phyloP scores from a whole-genome alignment of 30 jellyfish, hydroid and myxozoan genomes.

The Aurelia aurita region DNA sequence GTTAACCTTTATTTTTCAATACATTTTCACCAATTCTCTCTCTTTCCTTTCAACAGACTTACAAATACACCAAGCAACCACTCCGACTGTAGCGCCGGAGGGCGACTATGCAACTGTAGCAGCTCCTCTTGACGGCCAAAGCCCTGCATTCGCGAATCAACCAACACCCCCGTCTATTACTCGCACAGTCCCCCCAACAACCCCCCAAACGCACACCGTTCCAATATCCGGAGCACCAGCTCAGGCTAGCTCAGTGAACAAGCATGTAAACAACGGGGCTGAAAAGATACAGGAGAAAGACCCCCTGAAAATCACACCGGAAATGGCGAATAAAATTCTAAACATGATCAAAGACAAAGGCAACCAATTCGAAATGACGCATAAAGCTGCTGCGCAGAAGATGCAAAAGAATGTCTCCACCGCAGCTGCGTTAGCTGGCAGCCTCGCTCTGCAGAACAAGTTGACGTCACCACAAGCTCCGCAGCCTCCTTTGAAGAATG shows the following conservation, averaged over 20 bases:
- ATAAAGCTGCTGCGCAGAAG: slow-evolving; percentile 86
- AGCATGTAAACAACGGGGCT: not conserved
- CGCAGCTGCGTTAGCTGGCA: slow-evolving; percentile 13
- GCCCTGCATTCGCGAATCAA: slow-evolving; percentile 38
- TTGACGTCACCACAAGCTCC: slow-evolving; percentile 60
- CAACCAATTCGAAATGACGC: slow-evolving; percentile 73
- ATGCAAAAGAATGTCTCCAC: slow-evolving; percentile 39
- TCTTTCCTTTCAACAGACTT: not conserved
- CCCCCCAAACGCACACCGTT: slow-evolving; percentile 25
- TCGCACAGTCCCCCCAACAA: slow-evolving; percentile 44
- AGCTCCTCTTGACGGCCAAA: slow-evolving; percentile 68
- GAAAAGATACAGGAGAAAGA: slow-evolving; percentile 39
- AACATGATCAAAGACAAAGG: slow-evolving; percentile 87
- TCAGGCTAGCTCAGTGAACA: not conserved
- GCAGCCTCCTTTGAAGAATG: slow-evolving; percentile 36
- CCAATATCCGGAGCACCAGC: slow-evolving; percentile 28
- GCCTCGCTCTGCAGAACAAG: slow-evolving; percentile 15
- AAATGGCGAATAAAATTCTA: slow-evolving; percentile 82
- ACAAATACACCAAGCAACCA: not conserved
- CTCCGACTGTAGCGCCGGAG: slow-evolving; percentile 36
- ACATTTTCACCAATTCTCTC: not conserved
- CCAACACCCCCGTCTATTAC: slow-evolving; percentile 48
- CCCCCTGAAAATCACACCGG: slow-evolving; percentile 84
- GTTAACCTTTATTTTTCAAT: not conserved
- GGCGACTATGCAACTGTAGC: slow-evolving; percentile 39